phyloP scores from a whole-genome alignment of 2,113 vertebrate genomes.

The Peromyscus californicus region DNA sequence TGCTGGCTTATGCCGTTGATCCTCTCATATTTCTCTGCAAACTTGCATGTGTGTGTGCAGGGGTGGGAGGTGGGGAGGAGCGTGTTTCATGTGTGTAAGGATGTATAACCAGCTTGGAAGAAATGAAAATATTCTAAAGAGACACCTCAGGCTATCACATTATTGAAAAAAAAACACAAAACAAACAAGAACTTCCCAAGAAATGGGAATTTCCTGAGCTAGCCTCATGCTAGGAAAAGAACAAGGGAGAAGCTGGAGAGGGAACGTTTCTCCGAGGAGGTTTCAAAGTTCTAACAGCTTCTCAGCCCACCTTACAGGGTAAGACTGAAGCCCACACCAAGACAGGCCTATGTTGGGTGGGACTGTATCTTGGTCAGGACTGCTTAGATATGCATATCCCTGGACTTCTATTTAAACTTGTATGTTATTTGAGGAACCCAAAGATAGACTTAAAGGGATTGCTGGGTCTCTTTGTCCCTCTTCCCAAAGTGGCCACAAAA shows the following conservation, averaged over 20 bases:
- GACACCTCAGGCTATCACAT: too few species aligned
- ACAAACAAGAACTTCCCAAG: background rate
- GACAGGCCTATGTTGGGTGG: background rate
- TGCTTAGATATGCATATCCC: background rate
- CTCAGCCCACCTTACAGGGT: too few species aligned
- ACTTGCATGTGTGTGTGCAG: background rate
- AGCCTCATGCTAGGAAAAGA: background rate
- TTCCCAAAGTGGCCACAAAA: background rate
- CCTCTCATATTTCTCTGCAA: background rate
- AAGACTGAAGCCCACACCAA: background rate
- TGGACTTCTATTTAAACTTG: background rate
- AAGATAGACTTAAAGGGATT: background rate
- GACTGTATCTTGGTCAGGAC: background rate
- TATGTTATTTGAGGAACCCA: background rate
- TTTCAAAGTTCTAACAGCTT: background rate
- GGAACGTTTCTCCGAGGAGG: background rate
- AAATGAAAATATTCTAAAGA: background rate
- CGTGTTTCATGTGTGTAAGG: background rate
- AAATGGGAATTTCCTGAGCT: background rate
- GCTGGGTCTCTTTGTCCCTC: background rate
- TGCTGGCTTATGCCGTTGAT: background rate
- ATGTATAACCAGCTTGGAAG: background rate
- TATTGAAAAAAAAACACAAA: background rate
- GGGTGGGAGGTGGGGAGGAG: fast-evolving
- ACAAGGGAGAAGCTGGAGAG: background rate